These are phyloP conservation scores for Cryptus armator DNA, from an alignment of 2,888 invertebrate species.

Conservation along the genomic window DNA sequence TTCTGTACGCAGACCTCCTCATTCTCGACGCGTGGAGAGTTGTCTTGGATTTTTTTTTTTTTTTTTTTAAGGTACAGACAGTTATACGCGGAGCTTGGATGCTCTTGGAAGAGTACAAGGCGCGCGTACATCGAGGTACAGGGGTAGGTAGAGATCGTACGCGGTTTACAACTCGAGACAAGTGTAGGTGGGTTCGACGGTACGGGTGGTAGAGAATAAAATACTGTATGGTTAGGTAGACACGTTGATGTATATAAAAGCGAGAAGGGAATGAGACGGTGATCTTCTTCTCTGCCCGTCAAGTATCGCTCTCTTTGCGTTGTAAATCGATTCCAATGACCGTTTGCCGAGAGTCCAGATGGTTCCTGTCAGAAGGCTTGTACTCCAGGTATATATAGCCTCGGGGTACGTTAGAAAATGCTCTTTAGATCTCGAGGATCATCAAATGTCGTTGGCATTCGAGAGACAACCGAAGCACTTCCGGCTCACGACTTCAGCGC, in stretches of 20 bases:
- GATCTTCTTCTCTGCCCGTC: neutral
- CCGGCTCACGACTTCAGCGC: slow-evolving; percentile 34
- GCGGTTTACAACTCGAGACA: slow-evolving; percentile 68
- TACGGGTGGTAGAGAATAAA: slow-evolving; percentile 70
- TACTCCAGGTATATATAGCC: slow-evolving; percentile 50
- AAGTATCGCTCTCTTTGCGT: slow-evolving; percentile 66
- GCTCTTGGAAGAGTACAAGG: too few relatives aligned
- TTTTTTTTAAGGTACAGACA: neutral
- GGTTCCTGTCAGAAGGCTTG: slow-evolving; percentile 76
- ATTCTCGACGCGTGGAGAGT: slow-evolving; percentile 15
- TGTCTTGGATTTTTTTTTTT: neutral
- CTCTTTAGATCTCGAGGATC: neutral
- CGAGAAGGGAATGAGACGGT: slow-evolving; percentile 66
- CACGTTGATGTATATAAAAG: slow-evolving; percentile 52
- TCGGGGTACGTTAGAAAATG: neutral
- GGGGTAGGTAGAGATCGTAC: neutral
- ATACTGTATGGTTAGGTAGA: slow-evolving; percentile 55
- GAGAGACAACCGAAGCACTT: slow-evolving; percentile 32
- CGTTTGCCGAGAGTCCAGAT: slow-evolving; percentile 72
- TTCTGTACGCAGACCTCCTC: neutral
- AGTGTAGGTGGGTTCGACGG: slow-evolving; percentile 74
- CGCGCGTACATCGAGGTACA: neutral
- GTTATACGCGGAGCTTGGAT: neutral
- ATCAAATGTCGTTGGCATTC: slow-evolving; percentile 15
- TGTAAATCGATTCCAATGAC: slow-evolving; percentile 82